Conservation (phyloP, 2,797 vertebrate species). For the Enteromius radiatus region DNA sequence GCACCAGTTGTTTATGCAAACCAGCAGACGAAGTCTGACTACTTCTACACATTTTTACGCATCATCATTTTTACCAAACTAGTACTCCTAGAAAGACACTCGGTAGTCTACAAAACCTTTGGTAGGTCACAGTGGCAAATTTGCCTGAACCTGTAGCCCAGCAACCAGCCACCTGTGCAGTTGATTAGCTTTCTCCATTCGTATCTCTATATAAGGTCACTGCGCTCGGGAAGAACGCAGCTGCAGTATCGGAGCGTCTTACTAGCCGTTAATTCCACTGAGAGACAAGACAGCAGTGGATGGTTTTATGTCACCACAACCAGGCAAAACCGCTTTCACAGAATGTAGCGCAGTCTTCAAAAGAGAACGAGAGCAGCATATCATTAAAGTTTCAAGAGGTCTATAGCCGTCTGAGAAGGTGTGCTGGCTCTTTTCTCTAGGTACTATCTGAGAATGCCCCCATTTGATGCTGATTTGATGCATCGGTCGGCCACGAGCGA, state of each 20-base stretch:
- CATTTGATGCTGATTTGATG: slow-evolving; percentile 54
- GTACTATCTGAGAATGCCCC: slow-evolving; percentile 39
- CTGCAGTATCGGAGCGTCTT: background rate
- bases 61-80: background rate
- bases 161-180: slow-evolving; percentile 45
- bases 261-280: slow-evolving; percentile 10
- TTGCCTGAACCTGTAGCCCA: slow-evolving; percentile 39
- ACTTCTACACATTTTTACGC: background rate
- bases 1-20: background rate
- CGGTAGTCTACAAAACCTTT: background rate
- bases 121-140: slow-evolving; percentile 33
- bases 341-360: slow-evolving; percentile 1
- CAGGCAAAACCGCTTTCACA: background rate
- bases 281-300: slow-evolving; percentile 19
- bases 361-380: slow-evolving; percentile 36
- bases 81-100: background rate
- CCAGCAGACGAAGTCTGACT: background rate
- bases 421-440: slow-evolving; percentile 8
- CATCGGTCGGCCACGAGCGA: slow-evolving; percentile 30
- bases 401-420: slow-evolving; percentile 41
- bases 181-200: slow-evolving; percentile 26
- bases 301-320: slow-evolving; percentile 20
- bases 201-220: slow-evolving; percentile 38
- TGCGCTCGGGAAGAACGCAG: background rate
- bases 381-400: slow-evolving; percentile 63